These are phyloP conservation scores for Dromococcyx pavoninus DNA, from an alignment of 2,797 vertebrate species.

Conservation along the genomic window DNA sequence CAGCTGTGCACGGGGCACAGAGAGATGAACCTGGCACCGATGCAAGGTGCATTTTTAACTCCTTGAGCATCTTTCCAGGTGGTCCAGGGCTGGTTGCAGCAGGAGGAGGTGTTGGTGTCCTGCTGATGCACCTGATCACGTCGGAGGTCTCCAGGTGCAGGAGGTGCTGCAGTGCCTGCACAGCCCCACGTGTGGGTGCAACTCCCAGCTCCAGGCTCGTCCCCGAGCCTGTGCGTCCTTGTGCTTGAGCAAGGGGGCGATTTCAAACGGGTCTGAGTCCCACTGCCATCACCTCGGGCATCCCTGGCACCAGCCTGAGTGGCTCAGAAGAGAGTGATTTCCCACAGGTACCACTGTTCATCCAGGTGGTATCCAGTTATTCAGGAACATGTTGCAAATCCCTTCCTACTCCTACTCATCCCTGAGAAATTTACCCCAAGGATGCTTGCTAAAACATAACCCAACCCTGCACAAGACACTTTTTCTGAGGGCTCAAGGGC, in stretches of 20 bases:
- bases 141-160: accelerated
- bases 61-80: accelerated
- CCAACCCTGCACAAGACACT: neutral
- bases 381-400: neutral
- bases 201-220: neutral
- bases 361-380: accelerated
- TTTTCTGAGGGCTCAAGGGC: neutral
- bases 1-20: accelerated
- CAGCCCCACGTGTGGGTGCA: accelerated
- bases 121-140: accelerated
- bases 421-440: neutral
- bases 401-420: accelerated
- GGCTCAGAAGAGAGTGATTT: accelerated
- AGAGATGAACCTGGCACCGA: accelerated
- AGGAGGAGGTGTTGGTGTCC: neutral
- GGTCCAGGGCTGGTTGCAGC: accelerated
- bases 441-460: neutral
- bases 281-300: accelerated
- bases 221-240: accelerated
- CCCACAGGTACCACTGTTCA: accelerated
- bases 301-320: accelerated
- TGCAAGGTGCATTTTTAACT: neutral
- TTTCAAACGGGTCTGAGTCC: accelerated
- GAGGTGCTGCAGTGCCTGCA: neutral
- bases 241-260: neutral